These are phyloP conservation scores for Podargus strigoides DNA, from an alignment of 2,797 vertebrate genomes.

Conservation along the genomic window DNA sequence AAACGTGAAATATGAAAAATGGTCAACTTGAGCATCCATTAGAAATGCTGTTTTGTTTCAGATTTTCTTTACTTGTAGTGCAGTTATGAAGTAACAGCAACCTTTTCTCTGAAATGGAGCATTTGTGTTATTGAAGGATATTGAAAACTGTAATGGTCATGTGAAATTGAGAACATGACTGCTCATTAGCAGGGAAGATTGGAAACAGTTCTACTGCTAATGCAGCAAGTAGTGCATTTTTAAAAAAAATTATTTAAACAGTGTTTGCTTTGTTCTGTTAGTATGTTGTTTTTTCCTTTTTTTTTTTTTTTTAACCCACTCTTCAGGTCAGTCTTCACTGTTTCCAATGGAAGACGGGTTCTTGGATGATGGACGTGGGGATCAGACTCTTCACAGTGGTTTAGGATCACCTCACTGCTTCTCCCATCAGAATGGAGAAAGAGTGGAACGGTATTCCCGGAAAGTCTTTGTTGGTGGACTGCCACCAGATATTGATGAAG, in stretches of 20 bases:
- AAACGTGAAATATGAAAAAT: not conserved
- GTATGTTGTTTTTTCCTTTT: constrained; percentile 22
- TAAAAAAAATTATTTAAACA: not conserved
- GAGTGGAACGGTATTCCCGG: constrained; percentile 94
- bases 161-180: not conserved
- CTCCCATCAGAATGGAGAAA: constrained; percentile 95
- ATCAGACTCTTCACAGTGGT: constrained; percentile 88
- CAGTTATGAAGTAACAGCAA: not conserved
- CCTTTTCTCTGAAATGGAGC: not conserved
- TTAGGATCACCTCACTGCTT: constrained; percentile 95
- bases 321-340: constrained; percentile 92
- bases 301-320: not conserved
- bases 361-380: constrained; percentile 91
- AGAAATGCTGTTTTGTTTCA: not conserved
- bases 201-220: not conserved
- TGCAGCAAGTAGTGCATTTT: not conserved
- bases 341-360: constrained; percentile 99
- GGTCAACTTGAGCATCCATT: not conserved
- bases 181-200: not conserved
- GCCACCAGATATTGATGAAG: constrained; percentile 98
- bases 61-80: not conserved
- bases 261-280: constrained; percentile 58
- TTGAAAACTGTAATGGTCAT: not conserved
- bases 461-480: constrained; percentile 97
- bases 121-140: not conserved